A percentile compares a stretch with the other conserved stretches of the same genome.
These are phyloP conservation scores for Tipula lateralis DNA, from an alignment of 2,888 invertebrate species.

Conservation along the genomic window DNA sequence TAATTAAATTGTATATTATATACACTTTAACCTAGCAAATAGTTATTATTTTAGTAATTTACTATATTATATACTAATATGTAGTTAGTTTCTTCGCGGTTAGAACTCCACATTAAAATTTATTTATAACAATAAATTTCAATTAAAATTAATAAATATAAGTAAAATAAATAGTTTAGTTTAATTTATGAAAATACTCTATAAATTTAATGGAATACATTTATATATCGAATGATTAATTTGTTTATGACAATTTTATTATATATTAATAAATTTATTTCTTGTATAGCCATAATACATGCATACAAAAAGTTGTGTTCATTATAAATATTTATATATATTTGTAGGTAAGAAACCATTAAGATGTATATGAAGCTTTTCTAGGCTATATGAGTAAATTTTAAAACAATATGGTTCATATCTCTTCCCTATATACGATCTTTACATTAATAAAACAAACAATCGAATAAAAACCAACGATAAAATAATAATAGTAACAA, in stretches of 20 bases:
- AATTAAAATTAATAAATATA: conserved; percentile 6
- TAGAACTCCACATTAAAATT: not conserved
- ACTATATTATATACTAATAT: not conserved
- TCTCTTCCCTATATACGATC: not conserved
- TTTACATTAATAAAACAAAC: not conserved
- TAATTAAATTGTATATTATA: not conserved
- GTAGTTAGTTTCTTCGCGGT: not conserved
- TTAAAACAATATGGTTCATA: not conserved
- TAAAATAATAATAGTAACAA: not conserved
- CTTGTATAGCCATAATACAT: too few relatives aligned
- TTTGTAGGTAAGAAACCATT: not conserved
- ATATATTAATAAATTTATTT: not conserved
- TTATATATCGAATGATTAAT: not conserved
- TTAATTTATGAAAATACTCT: not conserved
- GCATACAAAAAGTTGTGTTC: not conserved
- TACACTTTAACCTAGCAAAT: not conserved
- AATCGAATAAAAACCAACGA: not conserved
- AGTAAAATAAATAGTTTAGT: not conserved
- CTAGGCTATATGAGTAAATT: not conserved
- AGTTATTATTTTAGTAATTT: not conserved
- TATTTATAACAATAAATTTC: conserved; percentile 11
- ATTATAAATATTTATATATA: not conserved
- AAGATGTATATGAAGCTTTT: not conserved
- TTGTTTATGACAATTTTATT: not conserved
- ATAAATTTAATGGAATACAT: not conserved